phyloP scores from a whole-genome alignment of 2,888 invertebrate species.

The Cancer borealis region DNA sequence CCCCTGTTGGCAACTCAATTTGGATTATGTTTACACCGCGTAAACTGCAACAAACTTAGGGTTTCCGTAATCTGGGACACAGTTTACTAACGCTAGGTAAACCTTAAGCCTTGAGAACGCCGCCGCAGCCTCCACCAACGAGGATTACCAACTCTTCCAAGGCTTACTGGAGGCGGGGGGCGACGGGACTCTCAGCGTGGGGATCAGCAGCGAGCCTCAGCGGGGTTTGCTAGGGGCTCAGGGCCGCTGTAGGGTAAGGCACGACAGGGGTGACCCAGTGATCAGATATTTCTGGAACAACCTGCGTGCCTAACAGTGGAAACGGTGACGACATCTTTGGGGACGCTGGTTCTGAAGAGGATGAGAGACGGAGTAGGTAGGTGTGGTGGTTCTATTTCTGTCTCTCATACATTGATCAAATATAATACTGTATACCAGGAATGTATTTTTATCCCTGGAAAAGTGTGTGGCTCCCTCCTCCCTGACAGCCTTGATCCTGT shows the following conservation, averaged over 20 bases:
- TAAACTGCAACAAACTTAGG: background rate
- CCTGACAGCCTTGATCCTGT: background rate
- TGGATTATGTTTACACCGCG: background rate
- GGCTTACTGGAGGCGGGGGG: no score
- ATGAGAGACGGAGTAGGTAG: background rate
- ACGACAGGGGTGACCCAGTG: background rate
- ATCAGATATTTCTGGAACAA: background rate
- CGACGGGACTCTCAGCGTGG: background rate
- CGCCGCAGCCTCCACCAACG: background rate
- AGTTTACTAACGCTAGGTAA: background rate
- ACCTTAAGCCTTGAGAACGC: background rate
- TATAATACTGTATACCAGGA: background rate
- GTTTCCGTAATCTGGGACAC: background rate
- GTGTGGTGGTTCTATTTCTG: background rate
- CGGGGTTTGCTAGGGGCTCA: background rate
- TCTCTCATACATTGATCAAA: background rate
- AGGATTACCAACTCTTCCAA: no score
- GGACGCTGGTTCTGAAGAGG: background rate
- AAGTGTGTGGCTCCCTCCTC: background rate
- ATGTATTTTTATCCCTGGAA: conserved; percentile 9
- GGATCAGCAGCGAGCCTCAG: background rate
- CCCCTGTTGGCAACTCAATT: background rate
- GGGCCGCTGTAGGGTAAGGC: background rate
- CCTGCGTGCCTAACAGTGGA: conserved; percentile 18
- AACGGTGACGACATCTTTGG: background rate